Percentiles rank a stretch among this genome's conserved stretches.
Conservation (phyloP, 2,888 invertebrate species). For the Muscina levida region DNA sequence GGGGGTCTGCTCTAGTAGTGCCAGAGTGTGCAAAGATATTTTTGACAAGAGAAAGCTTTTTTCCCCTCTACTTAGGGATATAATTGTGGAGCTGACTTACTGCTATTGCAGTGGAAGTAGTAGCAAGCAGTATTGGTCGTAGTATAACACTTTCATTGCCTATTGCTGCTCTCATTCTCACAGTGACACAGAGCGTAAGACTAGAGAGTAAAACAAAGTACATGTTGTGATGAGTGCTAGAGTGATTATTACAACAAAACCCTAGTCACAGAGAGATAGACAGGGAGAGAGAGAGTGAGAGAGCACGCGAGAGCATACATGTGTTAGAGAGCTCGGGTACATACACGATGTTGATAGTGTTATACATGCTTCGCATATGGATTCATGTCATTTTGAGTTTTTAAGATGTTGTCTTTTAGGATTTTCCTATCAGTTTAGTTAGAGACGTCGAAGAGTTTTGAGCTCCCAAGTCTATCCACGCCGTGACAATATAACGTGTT, state of each 20-base stretch:
- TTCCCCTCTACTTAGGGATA: slow-evolving; percentile 9
- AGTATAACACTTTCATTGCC: slow-evolving; percentile 47
- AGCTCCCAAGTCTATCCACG: slow-evolving; percentile 40
- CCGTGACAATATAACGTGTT: background rate
- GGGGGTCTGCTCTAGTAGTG: background rate
- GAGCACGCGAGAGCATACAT: background rate
- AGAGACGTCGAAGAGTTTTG: slow-evolving; percentile 74
- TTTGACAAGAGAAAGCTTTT: slow-evolving; percentile 33
- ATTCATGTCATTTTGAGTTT: slow-evolving; percentile 63
- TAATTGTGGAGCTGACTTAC: slow-evolving; percentile 8
- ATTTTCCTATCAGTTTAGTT: slow-evolving; percentile 74
- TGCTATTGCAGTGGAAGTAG: no score
- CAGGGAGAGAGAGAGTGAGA: background rate
- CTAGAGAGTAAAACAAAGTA: background rate
- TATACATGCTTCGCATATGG: slow-evolving; percentile 36
- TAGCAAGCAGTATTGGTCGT: background rate
- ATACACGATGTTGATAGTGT: slow-evolving; percentile 40
- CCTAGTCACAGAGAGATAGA: background rate
- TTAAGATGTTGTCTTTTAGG: slow-evolving; percentile 73
- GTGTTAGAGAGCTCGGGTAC: slow-evolving; percentile 12
- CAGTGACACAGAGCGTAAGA: background rate
- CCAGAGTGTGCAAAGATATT: no score
- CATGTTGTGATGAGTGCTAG: background rate
- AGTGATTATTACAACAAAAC: background rate
- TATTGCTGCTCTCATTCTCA: background rate